Evolutionary conservation across 2,888 invertebrate species (phyloP), one percentile per base, ranked within the genome.

Genomic region (Melanostoma mellinum): DNA sequence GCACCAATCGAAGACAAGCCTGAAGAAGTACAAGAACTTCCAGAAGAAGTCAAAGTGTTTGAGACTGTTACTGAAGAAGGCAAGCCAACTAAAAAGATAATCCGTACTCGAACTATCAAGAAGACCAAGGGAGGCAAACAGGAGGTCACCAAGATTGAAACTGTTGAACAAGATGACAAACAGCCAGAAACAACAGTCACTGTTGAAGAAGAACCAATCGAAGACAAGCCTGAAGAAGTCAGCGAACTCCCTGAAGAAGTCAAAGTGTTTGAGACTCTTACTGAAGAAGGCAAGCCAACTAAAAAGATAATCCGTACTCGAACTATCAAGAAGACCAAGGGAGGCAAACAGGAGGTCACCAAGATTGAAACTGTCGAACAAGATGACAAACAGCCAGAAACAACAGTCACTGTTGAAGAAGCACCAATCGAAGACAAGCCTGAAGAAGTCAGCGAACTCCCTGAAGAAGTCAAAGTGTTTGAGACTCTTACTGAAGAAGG

Each of bases 291-390:
- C 67, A 85, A 80, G 72, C 33, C 86, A 65, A 84, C 89, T 85
- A 87, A 89, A 87, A 89, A 89, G 85, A 87, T 87, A 3, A 87
- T 86, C 30, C 80, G 89, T 60, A 91, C 89, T 84, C 89, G 89
- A 2, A 86, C 88, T 0, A 89, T 90, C 55, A 90, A 88, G 75
- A 90, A 88, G 65, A 86, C 88, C 75, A 86, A 85, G 60, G 87
- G 86, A 2, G 85, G 81, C 20, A 87, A 86, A 85, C 85, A 87
- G 71, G 89, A 90, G 87, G 86, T 88, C 1, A 90, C 90, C 2
- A 89, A 89, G 86, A 90, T 92, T 68, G 88, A 89, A 40, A 91
- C 90, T 0, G 86, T 89, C 3, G 89, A 90, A 68, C 89, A 90
- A 86, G 90, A 90, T 42, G 89, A 89, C 6, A 88, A 91, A 82